Conservation (phyloP, 2,888 invertebrate species). For the Syrista parreyssii region DNA sequence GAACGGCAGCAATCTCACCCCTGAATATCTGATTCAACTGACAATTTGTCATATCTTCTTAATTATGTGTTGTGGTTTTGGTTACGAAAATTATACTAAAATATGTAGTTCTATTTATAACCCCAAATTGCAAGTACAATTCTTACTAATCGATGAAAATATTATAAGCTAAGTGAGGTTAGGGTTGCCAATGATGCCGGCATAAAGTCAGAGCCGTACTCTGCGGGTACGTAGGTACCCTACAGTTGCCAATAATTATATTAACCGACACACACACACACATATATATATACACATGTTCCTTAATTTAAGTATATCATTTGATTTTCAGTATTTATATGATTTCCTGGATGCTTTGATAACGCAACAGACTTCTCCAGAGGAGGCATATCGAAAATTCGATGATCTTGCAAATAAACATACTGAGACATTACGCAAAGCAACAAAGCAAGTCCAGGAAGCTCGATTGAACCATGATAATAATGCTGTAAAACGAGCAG, state of each 20-base stretch:
- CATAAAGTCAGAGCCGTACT: not conserved
- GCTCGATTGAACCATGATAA: constrained; percentile 90
- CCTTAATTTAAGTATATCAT: constrained; percentile 10
- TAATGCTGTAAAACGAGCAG: constrained; percentile 87
- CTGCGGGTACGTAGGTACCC: not conserved
- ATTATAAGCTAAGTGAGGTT: not conserved
- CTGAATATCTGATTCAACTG: constrained; percentile 60
- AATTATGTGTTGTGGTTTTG: not conserved
- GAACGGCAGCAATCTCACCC: constrained; percentile 61
- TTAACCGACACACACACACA: constrained; percentile 5
- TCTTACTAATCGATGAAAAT: not conserved
- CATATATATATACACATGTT: not conserved
- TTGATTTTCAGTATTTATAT: constrained; percentile 79
- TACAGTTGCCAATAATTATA: not conserved
- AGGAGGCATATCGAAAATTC: constrained; percentile 95
- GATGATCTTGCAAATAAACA: constrained; percentile 93
- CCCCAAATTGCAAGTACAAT: not conserved
- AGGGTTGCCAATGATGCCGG: not conserved
- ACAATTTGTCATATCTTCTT: constrained; percentile 44
- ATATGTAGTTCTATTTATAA: not conserved
- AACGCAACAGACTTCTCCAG: constrained; percentile 95
- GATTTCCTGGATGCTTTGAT: constrained; percentile 97
- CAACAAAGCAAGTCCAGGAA: constrained; percentile 95
- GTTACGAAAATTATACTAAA: not conserved
- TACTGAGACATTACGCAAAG: constrained; percentile 88